Conservation (phyloP, 1,140 invertebrate species). For the Mamestra configurata region DNA sequence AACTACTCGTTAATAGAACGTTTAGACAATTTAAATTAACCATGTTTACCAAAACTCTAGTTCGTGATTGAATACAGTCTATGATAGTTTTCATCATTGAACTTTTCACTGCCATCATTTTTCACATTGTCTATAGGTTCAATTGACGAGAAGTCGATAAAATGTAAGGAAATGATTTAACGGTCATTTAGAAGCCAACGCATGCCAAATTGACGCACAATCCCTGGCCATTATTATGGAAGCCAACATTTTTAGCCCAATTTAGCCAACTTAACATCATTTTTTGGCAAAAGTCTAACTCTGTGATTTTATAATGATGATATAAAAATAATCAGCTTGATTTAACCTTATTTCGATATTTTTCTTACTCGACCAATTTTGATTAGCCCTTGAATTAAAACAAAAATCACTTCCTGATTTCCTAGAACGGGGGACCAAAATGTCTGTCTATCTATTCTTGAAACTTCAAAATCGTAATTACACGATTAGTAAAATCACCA, state of each 20-base stretch:
- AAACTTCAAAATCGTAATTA: neutral
- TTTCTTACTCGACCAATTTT: neutral
- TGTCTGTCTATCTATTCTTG: neutral
- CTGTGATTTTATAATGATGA: neutral
- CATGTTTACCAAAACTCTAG: no score
- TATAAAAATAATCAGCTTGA: no score
- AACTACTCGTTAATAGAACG: neutral
- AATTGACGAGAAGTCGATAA: neutral
- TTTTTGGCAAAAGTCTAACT: slow-evolving; percentile 5
- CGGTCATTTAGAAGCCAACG: slow-evolving; percentile 29
- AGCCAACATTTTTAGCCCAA: slow-evolving; percentile 22
- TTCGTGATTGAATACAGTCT: no score
- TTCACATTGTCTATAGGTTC: neutral
- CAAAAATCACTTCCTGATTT: neutral
- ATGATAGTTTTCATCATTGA: no score
- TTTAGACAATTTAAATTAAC: neutral
- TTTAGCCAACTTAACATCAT: neutral
- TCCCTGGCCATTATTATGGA: slow-evolving; percentile 13
- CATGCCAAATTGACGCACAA: slow-evolving; percentile 48
- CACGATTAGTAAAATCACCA: no score
- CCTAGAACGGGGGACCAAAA: slow-evolving; percentile 4
- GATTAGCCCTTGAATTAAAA: neutral
- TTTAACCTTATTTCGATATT: neutral
- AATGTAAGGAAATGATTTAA: neutral
- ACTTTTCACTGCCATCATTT: neutral